These are phyloP conservation scores for Oreochromis spilurus DNA, from an alignment of 2,113 vertebrate genomes.

Conservation along the genomic window DNA sequence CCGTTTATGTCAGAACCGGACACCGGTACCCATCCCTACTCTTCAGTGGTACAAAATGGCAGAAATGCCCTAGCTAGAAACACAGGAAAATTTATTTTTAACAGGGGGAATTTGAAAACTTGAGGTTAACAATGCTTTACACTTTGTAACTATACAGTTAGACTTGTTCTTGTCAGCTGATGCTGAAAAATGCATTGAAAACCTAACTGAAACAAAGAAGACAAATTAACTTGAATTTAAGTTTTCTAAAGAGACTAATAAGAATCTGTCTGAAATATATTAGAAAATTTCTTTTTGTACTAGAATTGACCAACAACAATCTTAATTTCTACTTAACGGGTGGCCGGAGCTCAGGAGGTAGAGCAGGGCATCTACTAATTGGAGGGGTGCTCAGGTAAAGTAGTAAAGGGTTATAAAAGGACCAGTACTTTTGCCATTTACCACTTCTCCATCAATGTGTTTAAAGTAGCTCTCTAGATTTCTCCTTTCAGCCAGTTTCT, in stretches of 20 bases:
- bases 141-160: neutral
- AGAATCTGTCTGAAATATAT: neutral
- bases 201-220: neutral
- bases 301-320: neutral
- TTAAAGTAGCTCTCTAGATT: neutral
- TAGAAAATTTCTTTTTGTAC: neutral
- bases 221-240: neutral
- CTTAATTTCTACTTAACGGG: neutral
- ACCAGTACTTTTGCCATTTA: neutral
- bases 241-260: neutral
- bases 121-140: neutral
- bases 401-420: neutral
- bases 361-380: neutral
- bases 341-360: neutral
- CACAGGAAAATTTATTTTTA: neutral
- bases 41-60: neutral
- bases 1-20: too few relatives aligned
- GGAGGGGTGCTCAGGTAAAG: neutral
- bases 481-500: neutral
- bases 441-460: neutral
- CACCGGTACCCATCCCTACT: too few relatives aligned
- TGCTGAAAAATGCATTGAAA: neutral
- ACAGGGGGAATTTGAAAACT: neutral
- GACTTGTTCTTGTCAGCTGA: neutral
- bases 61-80: neutral